Evolutionary conservation across 2,888 invertebrate species (phyloP), one percentile per base, ranked within the genome.

Genomic region (Villa cingulata): DNA sequence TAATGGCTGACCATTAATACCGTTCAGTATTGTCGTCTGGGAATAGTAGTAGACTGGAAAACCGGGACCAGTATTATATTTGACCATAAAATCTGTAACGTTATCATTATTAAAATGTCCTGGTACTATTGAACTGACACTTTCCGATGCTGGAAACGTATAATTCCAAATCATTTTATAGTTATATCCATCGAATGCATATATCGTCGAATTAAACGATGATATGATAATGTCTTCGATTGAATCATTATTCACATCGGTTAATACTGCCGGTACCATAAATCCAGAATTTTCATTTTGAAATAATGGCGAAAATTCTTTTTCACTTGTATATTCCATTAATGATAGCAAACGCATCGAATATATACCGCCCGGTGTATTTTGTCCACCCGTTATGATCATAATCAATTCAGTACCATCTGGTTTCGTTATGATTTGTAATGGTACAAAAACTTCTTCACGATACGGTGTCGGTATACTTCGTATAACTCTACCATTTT

Each of bases 101-200:
- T 80, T 74, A 59, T 87, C 87, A 54, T 78, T 76, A 62, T 86
- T 83, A 59, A 81, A 88, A 64, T 78, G 86, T 1, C 83, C 86
- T 2, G 84, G 83, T 14, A 83, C 80, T 37, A 86, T 85, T 43
- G 83, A 77, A 57, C 84, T 83, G 57, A 82, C 80, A 14, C 82
- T 77, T 65, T 85, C 82, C 7, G 83, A 68, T 10, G 63, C 62
- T 2, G 79, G 75, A 51, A 82, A 72, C 0, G 78, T 75, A 55
- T 75, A 80, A 55, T 82, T 83, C 87, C 87, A 87, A n/a, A 87
- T 61, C 56, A 75, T 72, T 40, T 73, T 61, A 54, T 78, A 80
- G 12, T 75, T 79, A 29, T 70, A 64, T 1, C 87, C 87, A 66
- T 86, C 74, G 53, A 85, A 77, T 3, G 86, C 85, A 48, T 80